phyloP scores from a whole-genome alignment of 1,140 invertebrate species.

The Drosophila quadrilineata region DNA sequence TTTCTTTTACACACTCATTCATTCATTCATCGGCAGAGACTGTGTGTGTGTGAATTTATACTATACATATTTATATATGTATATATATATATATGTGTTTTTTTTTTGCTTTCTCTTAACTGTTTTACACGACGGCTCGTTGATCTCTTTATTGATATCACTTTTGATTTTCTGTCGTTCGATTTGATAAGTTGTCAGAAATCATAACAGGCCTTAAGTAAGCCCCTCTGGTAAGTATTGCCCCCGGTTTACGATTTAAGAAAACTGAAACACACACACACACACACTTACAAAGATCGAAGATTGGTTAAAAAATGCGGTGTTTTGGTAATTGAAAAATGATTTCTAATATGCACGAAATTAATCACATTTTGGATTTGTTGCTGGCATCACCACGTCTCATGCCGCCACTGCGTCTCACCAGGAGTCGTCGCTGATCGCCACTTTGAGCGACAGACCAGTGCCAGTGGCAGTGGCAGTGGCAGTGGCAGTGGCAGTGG shows the following conservation, averaged over 20 bases:
- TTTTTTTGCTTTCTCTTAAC: conserved; percentile 61
- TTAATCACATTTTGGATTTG: conserved; percentile 80
- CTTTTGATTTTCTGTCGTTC: conserved; percentile 75
- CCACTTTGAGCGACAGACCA: conserved; percentile 74
- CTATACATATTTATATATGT: not conserved
- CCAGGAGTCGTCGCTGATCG: conserved; percentile 56
- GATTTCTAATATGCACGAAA: conserved; percentile 80
- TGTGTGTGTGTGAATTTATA: not conserved
- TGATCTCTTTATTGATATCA: conserved; percentile 80
- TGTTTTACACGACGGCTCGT: conserved; percentile 55
- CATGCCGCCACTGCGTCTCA: conserved; percentile 5
- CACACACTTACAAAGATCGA: too few relatives aligned
- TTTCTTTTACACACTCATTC: conserved; percentile 55
- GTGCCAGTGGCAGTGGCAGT: conserved; percentile 63
- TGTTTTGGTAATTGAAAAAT: conserved; percentile 76
- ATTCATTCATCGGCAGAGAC: conserved; percentile 60
- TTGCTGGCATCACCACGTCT: conserved; percentile 6
- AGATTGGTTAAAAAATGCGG: not conserved
- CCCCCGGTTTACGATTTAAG: conserved; percentile 26
- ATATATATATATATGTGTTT: conserved; percentile 14
- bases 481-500: not conserved
- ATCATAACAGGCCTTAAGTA: conserved; percentile 62
- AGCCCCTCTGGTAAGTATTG: conserved; percentile 48
- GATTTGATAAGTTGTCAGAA: conserved; percentile 78
- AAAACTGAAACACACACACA: not conserved